These are phyloP conservation scores for Lysandra bellargus DNA, from an alignment of 2,888 invertebrate species.

Conservation along the genomic window DNA sequence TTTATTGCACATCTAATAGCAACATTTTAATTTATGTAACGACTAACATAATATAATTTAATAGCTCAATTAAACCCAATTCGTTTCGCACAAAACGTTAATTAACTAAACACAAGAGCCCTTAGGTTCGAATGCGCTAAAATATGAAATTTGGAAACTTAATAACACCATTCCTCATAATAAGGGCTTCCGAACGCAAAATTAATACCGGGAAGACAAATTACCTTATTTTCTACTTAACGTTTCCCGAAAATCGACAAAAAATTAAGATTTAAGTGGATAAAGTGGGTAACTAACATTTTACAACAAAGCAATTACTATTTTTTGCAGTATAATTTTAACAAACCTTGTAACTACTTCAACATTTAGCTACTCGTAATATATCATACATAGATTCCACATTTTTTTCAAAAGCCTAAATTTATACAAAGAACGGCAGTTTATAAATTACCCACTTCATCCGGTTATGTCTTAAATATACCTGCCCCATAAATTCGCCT, in stretches of 20 bases:
- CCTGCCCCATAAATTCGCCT: constrained; percentile 11
- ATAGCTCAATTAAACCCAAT: background rate
- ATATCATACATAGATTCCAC: too few relatives aligned
- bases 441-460: too few relatives aligned
- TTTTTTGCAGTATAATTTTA: too few relatives aligned
- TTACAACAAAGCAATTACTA: too few relatives aligned
- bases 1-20: background rate
- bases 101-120: constrained; percentile 7
- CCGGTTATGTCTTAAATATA: too few relatives aligned
- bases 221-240: constrained; percentile 17
- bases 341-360: too few relatives aligned
- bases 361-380: too few relatives aligned
- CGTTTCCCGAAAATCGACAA: background rate
- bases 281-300: too few relatives aligned
- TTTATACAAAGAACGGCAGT: too few relatives aligned
- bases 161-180: constrained; percentile 6
- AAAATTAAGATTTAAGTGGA: background rate
- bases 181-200: constrained; percentile 8
- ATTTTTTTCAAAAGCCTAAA: too few relatives aligned
- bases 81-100: constrained; percentile 19
- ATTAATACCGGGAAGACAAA: constrained; percentile 19
- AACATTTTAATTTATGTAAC: background rate
- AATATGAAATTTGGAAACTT: constrained; percentile 11
- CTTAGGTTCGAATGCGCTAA: background rate
- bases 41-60: background rate